phyloP scores from a whole-genome alignment of 2,113 vertebrate genomes.

The Stercorarius parasiticus region DNA sequence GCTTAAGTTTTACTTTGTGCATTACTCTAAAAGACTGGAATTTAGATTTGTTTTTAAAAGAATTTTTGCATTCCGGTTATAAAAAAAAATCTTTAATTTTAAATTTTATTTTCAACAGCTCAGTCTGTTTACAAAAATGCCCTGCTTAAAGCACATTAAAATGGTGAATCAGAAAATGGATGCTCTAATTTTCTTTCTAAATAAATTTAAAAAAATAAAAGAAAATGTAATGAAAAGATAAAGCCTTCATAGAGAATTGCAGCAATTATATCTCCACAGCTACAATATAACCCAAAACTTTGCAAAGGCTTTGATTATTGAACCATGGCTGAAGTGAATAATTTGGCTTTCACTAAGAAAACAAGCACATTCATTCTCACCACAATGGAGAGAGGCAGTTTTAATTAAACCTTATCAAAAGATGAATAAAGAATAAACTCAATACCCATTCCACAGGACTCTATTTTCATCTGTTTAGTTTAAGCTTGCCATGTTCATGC shows the following conservation, averaged over 20 bases:
- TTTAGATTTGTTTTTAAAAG: background rate
- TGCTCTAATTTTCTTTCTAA: conserved; percentile 65
- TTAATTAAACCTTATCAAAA: conserved; percentile 98
- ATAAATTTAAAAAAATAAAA: conserved; percentile 65
- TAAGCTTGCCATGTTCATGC: conserved; percentile 78
- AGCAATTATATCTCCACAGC: conserved; percentile 83
- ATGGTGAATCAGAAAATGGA: conserved; percentile 54
- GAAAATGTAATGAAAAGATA: conserved; percentile 77
- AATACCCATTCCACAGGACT: conserved; percentile 81
- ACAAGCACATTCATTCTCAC: conserved; percentile 91
- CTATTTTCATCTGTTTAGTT: conserved; percentile 87
- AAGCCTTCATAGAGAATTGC: conserved; percentile 73
- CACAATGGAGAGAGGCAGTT: conserved; percentile 90
- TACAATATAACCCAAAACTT: conserved; percentile 86
- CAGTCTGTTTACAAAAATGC: background rate
- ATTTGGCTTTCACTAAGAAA: conserved; percentile 90
- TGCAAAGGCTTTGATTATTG: conserved; percentile 90
- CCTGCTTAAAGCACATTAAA: background rate
- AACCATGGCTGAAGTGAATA: conserved; percentile 90
- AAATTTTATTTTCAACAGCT: background rate
- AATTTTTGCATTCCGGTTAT: background rate
- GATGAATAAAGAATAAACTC: conserved; percentile 92
- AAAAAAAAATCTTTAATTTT: background rate
- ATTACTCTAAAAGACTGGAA: background rate
- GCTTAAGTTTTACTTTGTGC: background rate